Percentiles rank a stretch among this genome's conserved stretches.
phyloP scores from a whole-genome alignment of 2,113 vertebrate species.

The Xiphorhynchus elegans region DNA sequence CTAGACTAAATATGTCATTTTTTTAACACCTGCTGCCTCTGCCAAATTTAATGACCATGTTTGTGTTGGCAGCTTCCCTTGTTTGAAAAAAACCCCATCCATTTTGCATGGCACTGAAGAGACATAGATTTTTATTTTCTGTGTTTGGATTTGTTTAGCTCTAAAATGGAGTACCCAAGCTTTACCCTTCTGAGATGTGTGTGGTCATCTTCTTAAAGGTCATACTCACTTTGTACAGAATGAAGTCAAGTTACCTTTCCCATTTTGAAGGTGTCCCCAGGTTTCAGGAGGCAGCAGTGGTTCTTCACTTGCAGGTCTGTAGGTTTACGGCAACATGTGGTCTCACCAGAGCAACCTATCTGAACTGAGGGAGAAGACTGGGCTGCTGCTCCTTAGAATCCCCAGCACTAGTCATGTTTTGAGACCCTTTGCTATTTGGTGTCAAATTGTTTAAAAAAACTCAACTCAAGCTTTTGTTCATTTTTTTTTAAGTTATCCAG shows the following conservation, averaged over 20 bases:
- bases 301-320: conserved; percentile 1
- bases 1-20: conserved; percentile 66
- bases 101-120: not conserved
- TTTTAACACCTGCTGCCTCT: conserved; percentile 72
- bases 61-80: conserved; percentile 47
- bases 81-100: not conserved
- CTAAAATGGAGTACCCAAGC: not conserved
- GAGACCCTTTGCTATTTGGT: conserved; percentile 47
- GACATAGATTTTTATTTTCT: not conserved
- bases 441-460: conserved; percentile 47
- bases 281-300: not conserved
- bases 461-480: conserved; percentile 63
- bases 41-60: conserved; percentile 53
- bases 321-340: not conserved
- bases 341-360: not conserved
- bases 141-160: not conserved
- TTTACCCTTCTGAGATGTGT: not conserved
- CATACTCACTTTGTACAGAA: not conserved
- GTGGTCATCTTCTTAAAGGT: not conserved
- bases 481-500: conserved; percentile 89
- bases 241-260: not conserved
- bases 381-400: conserved; percentile 3
- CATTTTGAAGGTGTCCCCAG: not conserved
- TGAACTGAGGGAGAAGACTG: not conserved
- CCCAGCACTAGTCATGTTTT: not conserved